Evolutionary conservation across 2,113 vertebrate genomes (phyloP), one percentile per base, ranked within the genome.

Genomic region (Orthonyx spaldingii): DNA sequence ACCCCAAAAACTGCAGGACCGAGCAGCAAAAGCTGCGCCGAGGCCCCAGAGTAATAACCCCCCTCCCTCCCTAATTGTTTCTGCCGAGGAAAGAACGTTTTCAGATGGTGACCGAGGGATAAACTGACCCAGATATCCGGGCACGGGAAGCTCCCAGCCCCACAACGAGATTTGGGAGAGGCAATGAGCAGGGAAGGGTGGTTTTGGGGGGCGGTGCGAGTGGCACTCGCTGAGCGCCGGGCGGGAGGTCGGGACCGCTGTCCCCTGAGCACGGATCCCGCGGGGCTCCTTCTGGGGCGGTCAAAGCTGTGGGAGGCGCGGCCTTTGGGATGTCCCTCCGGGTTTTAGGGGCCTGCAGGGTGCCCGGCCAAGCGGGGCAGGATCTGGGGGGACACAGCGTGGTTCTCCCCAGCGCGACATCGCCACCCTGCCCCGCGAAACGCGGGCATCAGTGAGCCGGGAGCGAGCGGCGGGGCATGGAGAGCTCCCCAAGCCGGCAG

Each of bases 21-120:
- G 22, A 47, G 3, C 4, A 3, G 35, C 1, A 3, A 47, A 61
- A 63, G 22, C 10, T 3, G 39, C 1, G 1, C n/a, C 0, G 2
- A 53, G 57, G 35, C 35, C 70, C 85, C 5, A 52, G 50, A 72
- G 63, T 3, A 84, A 11, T 39, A 44, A 9, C 1, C 2, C 11
- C 11, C 18, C n/a, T 6, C 19, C 11, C 19, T 16, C 44, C 6
- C 13, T 0, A 18, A 28, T 28, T 1, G 1, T 23, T 81, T 56
- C 55, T 81, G 69, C 46, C 60, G 49, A 17, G 78, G 10, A 56
- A 60, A 84, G 47, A 88, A 90, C 0, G 15, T 6, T 88, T 64
- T 95, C 79, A 79, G 89, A 63, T 90, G 83, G 68, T 42, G 70
- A 35, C 57, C 28, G 39, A 37, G 46, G 63, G 37, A 71, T 35